Conservation (phyloP, 2,797 vertebrate species). For the Dryobates pubescens region DNA sequence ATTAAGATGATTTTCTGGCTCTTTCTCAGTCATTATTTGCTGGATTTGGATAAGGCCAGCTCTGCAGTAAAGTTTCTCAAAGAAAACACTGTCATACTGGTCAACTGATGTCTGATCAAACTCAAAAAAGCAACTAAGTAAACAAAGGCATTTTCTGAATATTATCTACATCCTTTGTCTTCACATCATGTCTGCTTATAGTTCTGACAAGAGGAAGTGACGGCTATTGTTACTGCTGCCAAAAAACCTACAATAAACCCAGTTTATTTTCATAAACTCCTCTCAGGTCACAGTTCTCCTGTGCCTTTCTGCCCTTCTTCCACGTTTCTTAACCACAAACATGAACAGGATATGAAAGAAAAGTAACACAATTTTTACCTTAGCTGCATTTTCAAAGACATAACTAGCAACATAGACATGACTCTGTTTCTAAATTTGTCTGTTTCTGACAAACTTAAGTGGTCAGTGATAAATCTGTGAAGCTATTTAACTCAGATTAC, state of each 20-base stretch:
- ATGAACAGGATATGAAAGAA: neutral
- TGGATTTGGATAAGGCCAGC: neutral
- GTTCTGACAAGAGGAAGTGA: neutral
- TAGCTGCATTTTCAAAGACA: neutral
- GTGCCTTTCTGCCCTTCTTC: neutral
- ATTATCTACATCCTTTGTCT: conserved; percentile 3
- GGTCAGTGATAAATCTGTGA: neutral
- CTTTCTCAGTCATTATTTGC: neutral
- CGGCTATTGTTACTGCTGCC: neutral
- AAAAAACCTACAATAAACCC: neutral
- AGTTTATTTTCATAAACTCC: neutral
- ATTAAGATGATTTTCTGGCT: neutral
- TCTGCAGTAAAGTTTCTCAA: neutral
- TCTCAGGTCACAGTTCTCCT: neutral
- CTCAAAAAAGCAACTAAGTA: neutral
- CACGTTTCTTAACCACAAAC: neutral
- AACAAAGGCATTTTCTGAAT: conserved; percentile 20
- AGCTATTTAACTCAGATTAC: neutral
- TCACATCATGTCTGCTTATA: neutral
- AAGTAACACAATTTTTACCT: neutral
- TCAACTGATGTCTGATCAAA: neutral
- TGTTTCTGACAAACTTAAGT: neutral
- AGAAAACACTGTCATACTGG: neutral
- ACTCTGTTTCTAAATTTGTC: neutral
- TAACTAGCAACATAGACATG: neutral